These are phyloP conservation scores for Hirudo medicinalis DNA, from an alignment of 1,140 invertebrate species.

Conservation along the genomic window DNA sequence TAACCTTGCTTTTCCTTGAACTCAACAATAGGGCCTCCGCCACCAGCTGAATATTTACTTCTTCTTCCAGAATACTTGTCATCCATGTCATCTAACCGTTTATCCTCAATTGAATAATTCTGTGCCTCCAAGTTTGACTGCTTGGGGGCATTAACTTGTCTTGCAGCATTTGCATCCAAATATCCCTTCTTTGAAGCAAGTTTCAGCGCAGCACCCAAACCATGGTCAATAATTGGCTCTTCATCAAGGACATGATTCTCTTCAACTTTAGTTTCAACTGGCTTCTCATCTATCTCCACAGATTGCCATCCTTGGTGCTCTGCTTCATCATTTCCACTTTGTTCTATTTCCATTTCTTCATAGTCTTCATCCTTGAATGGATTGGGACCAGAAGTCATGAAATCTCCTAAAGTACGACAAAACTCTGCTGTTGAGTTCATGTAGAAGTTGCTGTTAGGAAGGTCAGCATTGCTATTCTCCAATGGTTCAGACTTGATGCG, in stretches of 20 bases:
- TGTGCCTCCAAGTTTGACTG: conserved; percentile 61
- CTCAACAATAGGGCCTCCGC: conserved; percentile 57
- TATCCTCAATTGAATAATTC: conserved; percentile 94
- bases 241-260: conserved; percentile 65
- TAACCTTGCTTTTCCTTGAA: conserved; percentile 88
- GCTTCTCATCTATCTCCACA: conserved; percentile 47
- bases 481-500: background rate
- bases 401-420: conserved; percentile 85
- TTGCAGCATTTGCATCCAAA: conserved; percentile 62
- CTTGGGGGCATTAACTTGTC: conserved; percentile 44
- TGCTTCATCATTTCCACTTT: conserved; percentile 28
- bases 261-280: conserved; percentile 34
- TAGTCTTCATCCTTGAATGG: conserved; percentile 65
- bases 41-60: conserved; percentile 59
- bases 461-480: conserved; percentile 18
- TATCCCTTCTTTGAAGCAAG: conserved; percentile 88
- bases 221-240: conserved; percentile 81
- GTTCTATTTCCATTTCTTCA: conserved; percentile 50
- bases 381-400: conserved; percentile 58
- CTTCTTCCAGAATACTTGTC: conserved; percentile 53
- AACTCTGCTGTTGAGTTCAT: conserved; percentile 91
- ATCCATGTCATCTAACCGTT: conserved; percentile 71
- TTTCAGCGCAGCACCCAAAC: conserved; percentile 77
- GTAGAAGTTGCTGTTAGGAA: conserved; percentile 49
- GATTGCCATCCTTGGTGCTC: conserved; percentile 51